Base-by-base conservation (phyloP, 2,113 vertebrate species). In the Himantopus leucocephalus region DNA sequence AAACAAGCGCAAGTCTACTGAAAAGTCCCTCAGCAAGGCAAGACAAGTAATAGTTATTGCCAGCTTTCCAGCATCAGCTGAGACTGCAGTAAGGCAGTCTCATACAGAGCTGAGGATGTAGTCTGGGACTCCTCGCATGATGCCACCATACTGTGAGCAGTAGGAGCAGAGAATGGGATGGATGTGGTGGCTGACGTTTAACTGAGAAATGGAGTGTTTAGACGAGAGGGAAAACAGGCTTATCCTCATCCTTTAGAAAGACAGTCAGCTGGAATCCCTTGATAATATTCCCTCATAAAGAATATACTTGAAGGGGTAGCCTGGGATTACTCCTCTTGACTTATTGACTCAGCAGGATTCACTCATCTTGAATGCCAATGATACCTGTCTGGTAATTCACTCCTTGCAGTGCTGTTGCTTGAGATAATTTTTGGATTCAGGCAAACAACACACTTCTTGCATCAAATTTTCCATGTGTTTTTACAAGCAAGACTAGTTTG, bases 21-120 rank as follows among this genome's bases (percentile, higher is more conserved):
- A 88, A 83, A 92, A 71, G 59, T 90, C 79, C 72, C 60, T 74
- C 23, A 90, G 53, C 64, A 73, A 90, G 26, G 63, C 73, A 91
- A 87, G 59, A 66, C 35, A 93, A 95, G 18, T 74, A 82, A 48
- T 27, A 80, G 32, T 37, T 85, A n/a, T 29, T 88, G 52, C 79
- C 67, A 63, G 19, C 43, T 82, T 77, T 58, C 43, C 50, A 79
- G 22, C 30, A 20, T 55, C 85, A 76, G 58, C 64, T 6, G 10
- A 71, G 60, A 55, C 2, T 3, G 67, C 86, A 82, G 71, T 18
- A 45, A 76, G 8, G 32, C 53, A 70, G 23, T 70, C 32, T 90
- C 37, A 45, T 10, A 19, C 3, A 5, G 70, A 91, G 30, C 9
- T 9, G 67, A 27, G 19, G 12, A 19, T 41, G n/a, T 10, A 37